Percentiles rank a stretch among this genome's conserved stretches.
Evolutionary conservation across 2,888 invertebrate genomes (phyloP).

Genomic region (Oscheius sp.): DNA sequence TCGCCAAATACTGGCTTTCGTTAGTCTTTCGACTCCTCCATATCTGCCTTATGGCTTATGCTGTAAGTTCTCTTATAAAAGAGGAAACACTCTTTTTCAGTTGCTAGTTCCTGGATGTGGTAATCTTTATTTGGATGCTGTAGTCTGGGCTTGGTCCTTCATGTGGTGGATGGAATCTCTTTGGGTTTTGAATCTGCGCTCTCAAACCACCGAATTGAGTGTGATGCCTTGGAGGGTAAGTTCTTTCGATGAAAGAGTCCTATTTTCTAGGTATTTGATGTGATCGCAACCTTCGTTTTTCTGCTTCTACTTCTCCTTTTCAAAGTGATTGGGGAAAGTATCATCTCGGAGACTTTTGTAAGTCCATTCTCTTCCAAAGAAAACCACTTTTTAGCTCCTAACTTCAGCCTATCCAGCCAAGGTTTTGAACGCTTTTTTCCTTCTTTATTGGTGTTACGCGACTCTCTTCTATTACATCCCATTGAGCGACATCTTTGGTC

Average conservation of each 20-base stretch:
- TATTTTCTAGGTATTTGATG: constrained; percentile 49
- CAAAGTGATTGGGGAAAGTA: constrained; percentile 43
- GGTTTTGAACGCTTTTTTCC: constrained; percentile 59
- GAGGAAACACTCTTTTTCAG: constrained; percentile 8
- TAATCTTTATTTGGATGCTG: constrained; percentile 70
- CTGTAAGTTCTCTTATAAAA: constrained; percentile 39
- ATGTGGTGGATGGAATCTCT: constrained; percentile 61
- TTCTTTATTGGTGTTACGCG: constrained; percentile 73
- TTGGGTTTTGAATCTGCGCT: constrained; percentile 50
- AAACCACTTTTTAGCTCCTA: not conserved
- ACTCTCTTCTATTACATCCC: constrained; percentile 73
- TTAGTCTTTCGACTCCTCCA: constrained; percentile 68
- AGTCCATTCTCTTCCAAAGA: not conserved
- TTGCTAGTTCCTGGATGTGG: constrained; percentile 71
- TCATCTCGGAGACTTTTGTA: constrained; percentile 33
- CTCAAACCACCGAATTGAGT: constrained; percentile 41
- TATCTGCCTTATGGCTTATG: constrained; percentile 58
- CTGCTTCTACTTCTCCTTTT: constrained; percentile 49
- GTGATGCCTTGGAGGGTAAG: constrained; percentile 51
- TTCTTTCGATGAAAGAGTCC: not conserved
- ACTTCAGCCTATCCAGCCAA: constrained; percentile 51
- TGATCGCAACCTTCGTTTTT: constrained; percentile 44
- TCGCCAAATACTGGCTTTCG: constrained; percentile 72
- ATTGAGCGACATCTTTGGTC: constrained; percentile 71
- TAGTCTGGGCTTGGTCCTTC: constrained; percentile 70